A percentile compares a stretch with the other conserved stretches of the same genome.
Evolutionary conservation across 2,888 invertebrate species (phyloP).

Genomic region (Nebria brevicollis): DNA sequence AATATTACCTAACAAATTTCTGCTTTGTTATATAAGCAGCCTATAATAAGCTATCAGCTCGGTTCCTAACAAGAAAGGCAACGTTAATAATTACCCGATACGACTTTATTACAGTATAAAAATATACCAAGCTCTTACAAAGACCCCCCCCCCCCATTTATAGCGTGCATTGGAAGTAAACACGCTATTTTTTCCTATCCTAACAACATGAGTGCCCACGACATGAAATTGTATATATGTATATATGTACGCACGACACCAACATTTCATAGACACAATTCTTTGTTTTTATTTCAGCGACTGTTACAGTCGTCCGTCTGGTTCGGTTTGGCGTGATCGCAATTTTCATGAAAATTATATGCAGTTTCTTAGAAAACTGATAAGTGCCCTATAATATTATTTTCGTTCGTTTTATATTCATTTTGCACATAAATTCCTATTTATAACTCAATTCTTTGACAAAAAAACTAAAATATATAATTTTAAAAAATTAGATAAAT

Average conservation of each 20-base stretch:
- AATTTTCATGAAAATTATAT: constrained; percentile 16
- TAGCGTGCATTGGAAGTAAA: constrained; percentile 28
- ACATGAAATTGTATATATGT: neutral
- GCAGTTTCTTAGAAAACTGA: constrained; percentile 7
- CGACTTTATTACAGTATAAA: constrained; percentile 42
- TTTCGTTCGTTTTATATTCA: constrained; percentile 4
- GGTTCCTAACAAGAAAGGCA: constrained; percentile 41
- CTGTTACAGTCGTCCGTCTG: constrained; percentile 6
- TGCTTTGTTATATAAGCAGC: constrained; percentile 11
- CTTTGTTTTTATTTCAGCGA: neutral
- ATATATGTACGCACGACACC: neutral
- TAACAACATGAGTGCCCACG: neutral
- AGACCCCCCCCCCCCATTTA: neutral
- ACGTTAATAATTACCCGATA: constrained; percentile 45
- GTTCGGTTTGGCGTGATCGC: neutral
- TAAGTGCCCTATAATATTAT: constrained; percentile 2
- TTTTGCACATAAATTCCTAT: neutral
- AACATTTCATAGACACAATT: constrained; percentile 7
- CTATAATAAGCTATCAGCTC: constrained; percentile 36
- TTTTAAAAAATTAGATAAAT: too few species aligned
- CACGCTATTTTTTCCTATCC: constrained; percentile 17
- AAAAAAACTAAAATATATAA: too few species aligned
- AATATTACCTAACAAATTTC: neutral
- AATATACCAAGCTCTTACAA: neutral
- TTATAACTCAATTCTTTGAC: neutral